These are phyloP conservation scores for Acholoe squamosa DNA, from an alignment of 2,888 invertebrate genomes.

Conservation along the genomic window DNA sequence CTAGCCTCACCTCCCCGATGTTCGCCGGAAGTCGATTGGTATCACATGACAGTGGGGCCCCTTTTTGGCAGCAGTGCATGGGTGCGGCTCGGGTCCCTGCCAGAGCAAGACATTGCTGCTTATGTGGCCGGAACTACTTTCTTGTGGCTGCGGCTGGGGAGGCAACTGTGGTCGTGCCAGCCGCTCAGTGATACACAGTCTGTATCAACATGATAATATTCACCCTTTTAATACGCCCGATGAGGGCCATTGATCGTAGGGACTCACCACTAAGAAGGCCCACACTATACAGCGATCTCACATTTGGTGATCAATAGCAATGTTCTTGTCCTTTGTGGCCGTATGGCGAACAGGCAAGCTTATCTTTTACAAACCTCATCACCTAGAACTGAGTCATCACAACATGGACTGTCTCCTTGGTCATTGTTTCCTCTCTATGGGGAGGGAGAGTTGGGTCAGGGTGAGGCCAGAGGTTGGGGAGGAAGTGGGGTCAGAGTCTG, in stretches of 20 bases:
- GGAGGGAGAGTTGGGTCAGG: not conserved
- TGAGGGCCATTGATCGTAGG: slow-evolving; percentile 32
- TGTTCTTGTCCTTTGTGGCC: slow-evolving; percentile 50
- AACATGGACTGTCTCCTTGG: slow-evolving; percentile 22
- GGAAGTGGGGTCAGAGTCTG: not conserved
- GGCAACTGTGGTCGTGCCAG: slow-evolving; percentile 17
- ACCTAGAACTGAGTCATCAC: slow-evolving; percentile 42
- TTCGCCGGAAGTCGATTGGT: slow-evolving; percentile 54
- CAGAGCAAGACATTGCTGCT: slow-evolving; percentile 43
- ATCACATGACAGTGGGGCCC: slow-evolving; percentile 35
- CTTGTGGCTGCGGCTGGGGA: slow-evolving; percentile 3
- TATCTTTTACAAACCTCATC: slow-evolving; percentile 39
- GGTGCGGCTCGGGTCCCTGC: slow-evolving; percentile 13
- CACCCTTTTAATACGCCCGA: slow-evolving; percentile 33
- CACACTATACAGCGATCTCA: slow-evolving; percentile 44
- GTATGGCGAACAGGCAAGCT: not conserved
- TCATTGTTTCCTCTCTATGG: slow-evolving; percentile 19
- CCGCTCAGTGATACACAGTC: slow-evolving; percentile 35
- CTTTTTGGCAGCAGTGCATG: slow-evolving; percentile 23
- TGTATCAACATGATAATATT: slow-evolving; percentile 54
- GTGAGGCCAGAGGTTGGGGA: not conserved
- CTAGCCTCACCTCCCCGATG: not conserved
- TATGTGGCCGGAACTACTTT: slow-evolving; percentile 27
- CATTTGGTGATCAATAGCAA: slow-evolving; percentile 49
- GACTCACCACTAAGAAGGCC: not conserved